phyloP scores from a whole-genome alignment of 2,888 invertebrate genomes.

The Orthonychiurus folsomi region DNA sequence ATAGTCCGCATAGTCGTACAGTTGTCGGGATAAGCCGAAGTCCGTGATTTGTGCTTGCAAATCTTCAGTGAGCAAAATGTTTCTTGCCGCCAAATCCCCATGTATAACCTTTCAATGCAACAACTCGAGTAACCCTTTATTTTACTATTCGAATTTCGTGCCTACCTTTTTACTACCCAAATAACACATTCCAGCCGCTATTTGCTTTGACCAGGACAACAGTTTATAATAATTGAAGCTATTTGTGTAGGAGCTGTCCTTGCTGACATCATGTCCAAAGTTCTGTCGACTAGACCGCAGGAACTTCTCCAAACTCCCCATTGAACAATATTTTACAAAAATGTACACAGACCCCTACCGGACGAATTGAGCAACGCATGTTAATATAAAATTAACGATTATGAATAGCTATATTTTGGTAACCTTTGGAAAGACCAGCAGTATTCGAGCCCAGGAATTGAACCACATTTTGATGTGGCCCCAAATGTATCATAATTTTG shows the following conservation, averaged over 20 bases:
- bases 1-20: constrained; percentile 12
- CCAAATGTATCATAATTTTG: constrained; percentile 4
- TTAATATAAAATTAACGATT: too few relatives aligned
- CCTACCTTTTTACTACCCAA: constrained; percentile 10
- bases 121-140: not conserved
- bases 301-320: too few relatives aligned
- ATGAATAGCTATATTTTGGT: too few relatives aligned
- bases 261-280: too few relatives aligned
- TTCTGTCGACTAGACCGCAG: too few relatives aligned
- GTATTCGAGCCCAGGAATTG: constrained; percentile 2
- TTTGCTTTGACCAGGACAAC: constrained; percentile 8
- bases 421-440: too few relatives aligned
- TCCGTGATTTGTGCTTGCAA: constrained; percentile 2
- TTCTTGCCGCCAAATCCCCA: constrained; percentile 11
- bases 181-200: constrained; percentile 11
- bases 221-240: not conserved
- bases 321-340: too few relatives aligned
- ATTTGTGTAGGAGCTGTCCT: too few relatives aligned
- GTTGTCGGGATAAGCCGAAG: constrained; percentile 12
- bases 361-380: too few relatives aligned
- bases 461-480: constrained; percentile 4
- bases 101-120: constrained; percentile 12
- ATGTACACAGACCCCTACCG: too few relatives aligned
- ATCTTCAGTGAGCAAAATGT: constrained; percentile 6
- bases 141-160: not conserved